Evolutionary conservation across 2,113 vertebrate species (phyloP).

Genomic region (Ginglymostoma cirratum): DNA sequence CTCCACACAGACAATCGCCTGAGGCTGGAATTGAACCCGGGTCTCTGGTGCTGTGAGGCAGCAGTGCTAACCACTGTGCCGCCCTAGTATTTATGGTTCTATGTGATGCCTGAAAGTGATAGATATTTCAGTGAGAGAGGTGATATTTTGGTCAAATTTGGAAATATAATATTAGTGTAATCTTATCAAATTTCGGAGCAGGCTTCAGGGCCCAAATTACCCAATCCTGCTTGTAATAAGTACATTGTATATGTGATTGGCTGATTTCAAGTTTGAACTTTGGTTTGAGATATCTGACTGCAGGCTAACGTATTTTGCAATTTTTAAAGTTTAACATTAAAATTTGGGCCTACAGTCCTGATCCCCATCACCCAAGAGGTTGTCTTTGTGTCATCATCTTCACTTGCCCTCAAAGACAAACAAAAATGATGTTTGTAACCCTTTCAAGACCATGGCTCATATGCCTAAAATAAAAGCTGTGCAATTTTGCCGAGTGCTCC

Average conservation of each 20-base stretch:
- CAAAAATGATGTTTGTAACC: neutral
- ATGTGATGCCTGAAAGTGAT: neutral
- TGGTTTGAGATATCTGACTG: neutral
- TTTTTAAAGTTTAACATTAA: neutral
- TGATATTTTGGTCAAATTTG: neutral
- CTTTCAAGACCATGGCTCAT: neutral
- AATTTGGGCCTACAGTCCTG: neutral
- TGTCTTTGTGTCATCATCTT: neutral
- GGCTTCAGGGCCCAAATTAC: too few species aligned
- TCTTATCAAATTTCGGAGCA: neutral
- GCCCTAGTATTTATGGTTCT: neutral
- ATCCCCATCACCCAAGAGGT: neutral
- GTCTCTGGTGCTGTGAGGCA: too few species aligned
- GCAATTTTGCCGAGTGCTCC: neutral
- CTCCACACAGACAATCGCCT: too few species aligned
- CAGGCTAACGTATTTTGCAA: neutral
- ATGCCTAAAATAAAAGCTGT: neutral
- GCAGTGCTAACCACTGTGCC: too few species aligned
- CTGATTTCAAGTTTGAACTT: neutral
- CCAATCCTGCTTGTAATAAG: too few species aligned
- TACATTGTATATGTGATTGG: too few species aligned
- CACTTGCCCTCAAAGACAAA: neutral
- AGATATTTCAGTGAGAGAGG: neutral
- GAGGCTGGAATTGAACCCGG: too few species aligned
- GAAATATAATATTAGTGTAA: neutral